Evolutionary conservation across 1,140 invertebrate genomes (phyloP), one percentile per base, ranked within the genome.

Genomic region (Drosophila trapezifrons): DNA sequence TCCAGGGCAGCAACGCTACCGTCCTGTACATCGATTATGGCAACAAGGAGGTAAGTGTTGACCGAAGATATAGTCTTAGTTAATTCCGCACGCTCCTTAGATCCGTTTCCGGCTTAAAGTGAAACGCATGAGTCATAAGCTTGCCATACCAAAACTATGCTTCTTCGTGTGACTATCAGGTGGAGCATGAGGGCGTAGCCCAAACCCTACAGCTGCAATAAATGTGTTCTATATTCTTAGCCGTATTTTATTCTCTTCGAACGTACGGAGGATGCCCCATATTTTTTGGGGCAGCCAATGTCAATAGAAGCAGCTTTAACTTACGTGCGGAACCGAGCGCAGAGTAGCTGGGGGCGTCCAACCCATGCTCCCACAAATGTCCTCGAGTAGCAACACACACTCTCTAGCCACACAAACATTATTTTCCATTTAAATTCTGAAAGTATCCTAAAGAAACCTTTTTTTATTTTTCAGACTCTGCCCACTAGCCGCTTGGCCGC

Each of bases 1-100:
- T 98, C 5, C 93, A 95, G 75, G 95, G 95, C 7, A 92, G 94
- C 45, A 95, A 95, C 76, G 95, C 95, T 46, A 94, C 93, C 47
- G 95, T 99, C 5, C 93, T 96, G 29, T 99, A 98, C 92, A 95
- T 99, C 78, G 99, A 99, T 93, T 99, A 99, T 92, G 99, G 99
- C 75, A 99, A 99, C 90, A 94, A 95, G 82, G 96, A 95, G 92
- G 93, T 94, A 79, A 92, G 91, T 55, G 43, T 15, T 43, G 2
- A 13, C 10, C 7, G 1, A 7, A 18, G 6, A 45, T 45, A 12
- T 20, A 17, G 15, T 17, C 4, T 4, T 5, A 22, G 8, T 9
- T 10, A 10, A 20, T 1, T 17, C 37, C 7, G 91, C 91, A 92
- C 86, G 90, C 75, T 92, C 91, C 91, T 92, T 92, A 92, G 91